Evolutionary conservation across 1,140 invertebrate species (phyloP), one percentile per base, ranked within the genome.

Genomic region (Drosophila santomea): DNA sequence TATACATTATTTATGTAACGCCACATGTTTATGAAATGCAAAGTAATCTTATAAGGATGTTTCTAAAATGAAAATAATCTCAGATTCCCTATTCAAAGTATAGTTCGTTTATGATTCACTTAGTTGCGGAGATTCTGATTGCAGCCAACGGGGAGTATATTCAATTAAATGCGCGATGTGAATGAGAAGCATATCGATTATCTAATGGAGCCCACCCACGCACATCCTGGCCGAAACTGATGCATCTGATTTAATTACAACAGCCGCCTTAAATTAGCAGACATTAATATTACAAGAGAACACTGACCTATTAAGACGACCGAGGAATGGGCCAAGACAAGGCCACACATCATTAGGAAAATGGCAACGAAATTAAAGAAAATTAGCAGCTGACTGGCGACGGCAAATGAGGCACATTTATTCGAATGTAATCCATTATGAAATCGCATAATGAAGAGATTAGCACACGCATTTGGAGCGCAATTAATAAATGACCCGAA

Each of bases 351-450:
- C 83, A 88, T 88, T 88, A 88, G 76, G 38, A 55, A 84, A 88
- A 89, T 88, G 84, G 76, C 78, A 68, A 39, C 76, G 76, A 89
- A 88, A 89, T 88, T 88, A 84, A 71, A 80, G 84, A 78, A 71
- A 89, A 88, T 89, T 88, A 89, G 76, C 71, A 82, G 14, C 57
- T 41, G 44, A 60, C 50, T 41, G 39, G 36, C 23, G 62, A 44
- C 64, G 75, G 73, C 78, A 88, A 88, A 89, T 89, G 67, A 78
- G 84, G 66, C 67, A 69, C 83, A 88, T 88, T 88, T 88, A 88
- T 88, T 88, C 89, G 80, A 88, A 89, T 84, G 83, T 88, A 88
- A 89, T 89, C 80, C 83, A 88, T 88, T 88, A 88, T 88, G 83
- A 84, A 89, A 89, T 84, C 83, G 84, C 80, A 88, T 88, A 88